A percentile compares a stretch with the other conserved stretches of the same genome.
phyloP scores from a whole-genome alignment of 2,888 invertebrate genomes.

The Litoditis marina region DNA sequence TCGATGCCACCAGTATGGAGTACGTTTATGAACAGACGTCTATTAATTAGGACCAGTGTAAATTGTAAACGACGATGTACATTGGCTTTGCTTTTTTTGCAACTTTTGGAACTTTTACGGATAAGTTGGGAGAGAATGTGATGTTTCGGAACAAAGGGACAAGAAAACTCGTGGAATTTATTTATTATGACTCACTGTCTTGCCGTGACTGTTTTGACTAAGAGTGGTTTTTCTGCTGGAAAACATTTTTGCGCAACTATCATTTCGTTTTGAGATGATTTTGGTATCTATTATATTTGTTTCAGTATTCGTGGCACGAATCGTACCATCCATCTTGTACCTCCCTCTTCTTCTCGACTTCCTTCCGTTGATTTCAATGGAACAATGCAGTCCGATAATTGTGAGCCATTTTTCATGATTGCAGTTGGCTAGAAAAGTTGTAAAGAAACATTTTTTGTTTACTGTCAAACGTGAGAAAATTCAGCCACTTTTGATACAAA shows the following conservation, averaged over 20 bases:
- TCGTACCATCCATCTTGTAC: slow-evolving; percentile 7
- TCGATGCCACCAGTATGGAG: slow-evolving; percentile 3
- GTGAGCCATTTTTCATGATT: background rate
- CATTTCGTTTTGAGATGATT: background rate
- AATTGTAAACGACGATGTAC: no score
- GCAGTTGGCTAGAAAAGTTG: background rate
- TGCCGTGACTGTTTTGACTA: no score
- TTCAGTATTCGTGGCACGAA: slow-evolving; percentile 4
- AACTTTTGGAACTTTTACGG: no score
- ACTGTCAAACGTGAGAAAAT: background rate
- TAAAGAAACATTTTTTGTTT: background rate
- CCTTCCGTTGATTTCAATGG: slow-evolving; percentile 1
- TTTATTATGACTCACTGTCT: no score
- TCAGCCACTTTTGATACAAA: no score
- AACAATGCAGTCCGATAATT: background rate
- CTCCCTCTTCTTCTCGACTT: slow-evolving; percentile 9
- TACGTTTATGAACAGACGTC: background rate
- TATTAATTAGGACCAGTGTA: no score
- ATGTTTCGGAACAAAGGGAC: no score
- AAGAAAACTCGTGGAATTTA: no score
- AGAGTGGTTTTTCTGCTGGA: no score
- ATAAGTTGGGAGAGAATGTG: no score
- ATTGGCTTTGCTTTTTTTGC: no score
- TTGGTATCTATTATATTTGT: background rate
- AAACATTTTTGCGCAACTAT: no score